phyloP scores from a whole-genome alignment of 2,888 invertebrate species.

The Stramonita haemastoma region DNA sequence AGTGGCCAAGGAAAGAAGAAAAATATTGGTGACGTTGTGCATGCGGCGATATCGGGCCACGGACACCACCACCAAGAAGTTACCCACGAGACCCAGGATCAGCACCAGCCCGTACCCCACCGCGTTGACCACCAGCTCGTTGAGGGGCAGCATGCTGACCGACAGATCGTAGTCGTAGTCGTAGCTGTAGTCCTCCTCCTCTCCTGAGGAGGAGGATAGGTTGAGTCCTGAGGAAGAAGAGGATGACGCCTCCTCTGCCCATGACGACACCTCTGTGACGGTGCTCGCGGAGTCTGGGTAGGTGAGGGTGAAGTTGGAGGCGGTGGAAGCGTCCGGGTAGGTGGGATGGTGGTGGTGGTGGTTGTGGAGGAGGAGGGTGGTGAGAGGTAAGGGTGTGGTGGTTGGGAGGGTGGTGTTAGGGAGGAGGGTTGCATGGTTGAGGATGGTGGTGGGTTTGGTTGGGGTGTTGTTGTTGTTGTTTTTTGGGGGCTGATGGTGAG shows the following conservation, averaged over 20 bases:
- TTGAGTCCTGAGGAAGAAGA: background rate
- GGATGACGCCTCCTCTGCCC: background rate
- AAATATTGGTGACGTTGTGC: conserved; percentile 84
- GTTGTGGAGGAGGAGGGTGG: background rate
- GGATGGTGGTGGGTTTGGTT: background rate
- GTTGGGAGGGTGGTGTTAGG: too few species aligned
- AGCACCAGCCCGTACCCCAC: conserved; percentile 82
- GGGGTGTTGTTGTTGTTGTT: too few species aligned
- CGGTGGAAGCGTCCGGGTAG: background rate
- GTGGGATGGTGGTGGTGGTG: background rate
- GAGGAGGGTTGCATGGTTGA: background rate
- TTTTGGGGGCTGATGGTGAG: background rate
- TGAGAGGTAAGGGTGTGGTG: too few species aligned
- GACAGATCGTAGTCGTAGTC: conserved; percentile 80
- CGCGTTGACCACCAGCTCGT: conserved; percentile 81
- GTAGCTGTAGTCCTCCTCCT: conserved; percentile 50
- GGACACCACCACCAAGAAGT: conserved; percentile 81
- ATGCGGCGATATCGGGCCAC: conserved; percentile 81
- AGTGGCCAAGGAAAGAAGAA: conserved; percentile 84
- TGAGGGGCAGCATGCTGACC: conserved; percentile 78
- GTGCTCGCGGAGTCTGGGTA: too few species aligned
- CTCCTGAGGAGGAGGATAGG: background rate
- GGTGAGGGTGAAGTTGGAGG: background rate
- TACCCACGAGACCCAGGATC: conserved; percentile 82
- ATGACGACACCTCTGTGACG: too few species aligned